phyloP scores from a whole-genome alignment of 2,797 vertebrate genomes.

The Enteromius viviparus region DNA sequence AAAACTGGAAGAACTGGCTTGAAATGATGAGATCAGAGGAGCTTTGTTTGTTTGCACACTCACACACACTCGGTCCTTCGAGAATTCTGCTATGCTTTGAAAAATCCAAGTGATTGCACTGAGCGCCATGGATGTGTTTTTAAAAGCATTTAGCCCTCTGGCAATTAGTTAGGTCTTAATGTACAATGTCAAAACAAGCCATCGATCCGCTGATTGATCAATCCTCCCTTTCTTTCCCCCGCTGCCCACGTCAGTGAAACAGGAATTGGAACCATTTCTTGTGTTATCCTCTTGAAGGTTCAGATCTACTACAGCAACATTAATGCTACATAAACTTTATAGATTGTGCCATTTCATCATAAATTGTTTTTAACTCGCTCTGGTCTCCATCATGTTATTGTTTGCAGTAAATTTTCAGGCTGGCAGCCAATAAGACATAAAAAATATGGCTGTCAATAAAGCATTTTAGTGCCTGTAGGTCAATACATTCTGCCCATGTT shows the following conservation, averaged over 20 bases:
- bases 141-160: conserved; percentile 90
- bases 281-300: neutral
- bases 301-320: neutral
- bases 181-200: conserved; percentile 89
- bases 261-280: conserved; percentile 14
- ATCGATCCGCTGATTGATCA: conserved; percentile 89
- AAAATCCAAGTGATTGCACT: conserved; percentile 40
- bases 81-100: conserved; percentile 45
- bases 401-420: conserved; percentile 10
- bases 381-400: conserved; percentile 16
- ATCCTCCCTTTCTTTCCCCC: conserved; percentile 82
- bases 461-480: conserved; percentile 47
- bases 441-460: conserved; percentile 47
- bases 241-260: conserved; percentile 4
- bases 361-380: conserved; percentile 10
- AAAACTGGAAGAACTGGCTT: neutral
- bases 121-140: conserved; percentile 76
- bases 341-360: conserved; percentile 42
- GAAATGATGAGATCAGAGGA: neutral
- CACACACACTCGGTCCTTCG: conserved; percentile 33
- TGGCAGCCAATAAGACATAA: conserved; percentile 47
- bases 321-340: conserved; percentile 25
- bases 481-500: conserved; percentile 45
- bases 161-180: conserved; percentile 97
- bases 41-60: conserved; percentile 27